These are phyloP conservation scores for Microplitis deprimator DNA, from an alignment of 2,888 invertebrate species.

Conservation along the genomic window DNA sequence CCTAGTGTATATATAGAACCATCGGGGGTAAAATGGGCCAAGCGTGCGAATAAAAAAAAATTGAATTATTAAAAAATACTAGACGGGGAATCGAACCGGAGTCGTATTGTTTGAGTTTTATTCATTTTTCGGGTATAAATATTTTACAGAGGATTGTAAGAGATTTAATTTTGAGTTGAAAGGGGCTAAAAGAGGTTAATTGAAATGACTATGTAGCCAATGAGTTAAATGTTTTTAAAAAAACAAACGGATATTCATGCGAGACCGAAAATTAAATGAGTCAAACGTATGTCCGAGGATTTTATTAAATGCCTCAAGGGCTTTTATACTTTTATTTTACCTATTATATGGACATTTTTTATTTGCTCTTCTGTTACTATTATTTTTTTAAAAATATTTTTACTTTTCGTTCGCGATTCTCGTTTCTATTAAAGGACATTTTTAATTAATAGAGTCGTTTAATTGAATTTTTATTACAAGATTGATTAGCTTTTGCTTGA, in stretches of 20 bases:
- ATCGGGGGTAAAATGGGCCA: background rate
- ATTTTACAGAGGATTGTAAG: background rate
- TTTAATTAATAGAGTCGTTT: too few relatives aligned
- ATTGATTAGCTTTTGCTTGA: too few relatives aligned
- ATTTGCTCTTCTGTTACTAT: background rate
- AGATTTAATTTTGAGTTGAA: background rate
- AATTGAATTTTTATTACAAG: too few relatives aligned
- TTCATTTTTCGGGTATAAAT: background rate
- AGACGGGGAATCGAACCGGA: background rate
- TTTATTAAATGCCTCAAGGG: background rate
- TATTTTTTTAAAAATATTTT: background rate
- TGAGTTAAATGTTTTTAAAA: conserved; percentile 28
- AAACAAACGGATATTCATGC: background rate
- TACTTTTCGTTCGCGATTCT: too few relatives aligned
- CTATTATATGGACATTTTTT: background rate
- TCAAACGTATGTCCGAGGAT: conserved; percentile 1
- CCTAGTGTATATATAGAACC: background rate
- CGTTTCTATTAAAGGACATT: too few relatives aligned
- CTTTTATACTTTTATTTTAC: background rate
- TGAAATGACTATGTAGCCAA: conserved; percentile 43
- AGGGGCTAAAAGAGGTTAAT: conserved; percentile 51
- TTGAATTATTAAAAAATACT: too few relatives aligned
- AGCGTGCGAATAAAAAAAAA: too few relatives aligned
- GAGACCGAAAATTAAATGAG: conserved; percentile 8
- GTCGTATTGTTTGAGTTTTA: background rate